Conservation (phyloP, 1,140 invertebrate species). For the Polyergus mexicanus region DNA sequence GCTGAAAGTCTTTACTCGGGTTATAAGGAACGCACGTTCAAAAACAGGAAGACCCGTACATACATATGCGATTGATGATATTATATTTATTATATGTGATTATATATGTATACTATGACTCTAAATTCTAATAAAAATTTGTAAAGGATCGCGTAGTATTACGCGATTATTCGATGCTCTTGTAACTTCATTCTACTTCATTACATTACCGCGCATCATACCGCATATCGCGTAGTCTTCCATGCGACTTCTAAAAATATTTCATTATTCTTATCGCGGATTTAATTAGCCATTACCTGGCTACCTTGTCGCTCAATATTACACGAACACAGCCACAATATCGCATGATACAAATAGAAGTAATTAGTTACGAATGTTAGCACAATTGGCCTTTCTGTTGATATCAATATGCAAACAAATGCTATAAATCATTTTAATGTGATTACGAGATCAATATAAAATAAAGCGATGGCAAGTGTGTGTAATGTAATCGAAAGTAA, state of each 20-base stretch:
- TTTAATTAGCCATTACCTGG: slow-evolving; percentile 48
- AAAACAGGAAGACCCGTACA: slow-evolving; percentile 45
- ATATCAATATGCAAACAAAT: slow-evolving; percentile 12
- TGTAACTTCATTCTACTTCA: slow-evolving; percentile 35
- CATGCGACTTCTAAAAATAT: slow-evolving; percentile 20
- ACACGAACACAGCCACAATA: not conserved
- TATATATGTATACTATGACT: slow-evolving; percentile 17
- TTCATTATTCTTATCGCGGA: slow-evolving; percentile 49
- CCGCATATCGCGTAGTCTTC: not conserved
- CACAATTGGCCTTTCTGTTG: not conserved
- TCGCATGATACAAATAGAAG: slow-evolving; percentile 33
- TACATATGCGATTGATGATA: not conserved
- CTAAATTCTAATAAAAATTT: slow-evolving; percentile 33
- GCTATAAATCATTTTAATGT: slow-evolving; percentile 13
- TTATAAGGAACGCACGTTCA: not conserved
- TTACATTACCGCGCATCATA: slow-evolving; percentile 48
- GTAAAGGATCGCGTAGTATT: slow-evolving; percentile 33
- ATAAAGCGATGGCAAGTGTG: not conserved
- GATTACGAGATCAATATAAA: slow-evolving; percentile 7
- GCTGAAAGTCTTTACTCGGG: not conserved
- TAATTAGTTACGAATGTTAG: slow-evolving; percentile 28
- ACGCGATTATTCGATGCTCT: slow-evolving; percentile 42
- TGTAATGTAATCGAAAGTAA: not conserved
- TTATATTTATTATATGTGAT: not conserved
- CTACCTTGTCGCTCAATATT: slow-evolving; percentile 18